Evolutionary conservation across 2,888 invertebrate genomes (phyloP), one percentile per base, ranked within the genome.

Genomic region (Andrena bicolor): DNA sequence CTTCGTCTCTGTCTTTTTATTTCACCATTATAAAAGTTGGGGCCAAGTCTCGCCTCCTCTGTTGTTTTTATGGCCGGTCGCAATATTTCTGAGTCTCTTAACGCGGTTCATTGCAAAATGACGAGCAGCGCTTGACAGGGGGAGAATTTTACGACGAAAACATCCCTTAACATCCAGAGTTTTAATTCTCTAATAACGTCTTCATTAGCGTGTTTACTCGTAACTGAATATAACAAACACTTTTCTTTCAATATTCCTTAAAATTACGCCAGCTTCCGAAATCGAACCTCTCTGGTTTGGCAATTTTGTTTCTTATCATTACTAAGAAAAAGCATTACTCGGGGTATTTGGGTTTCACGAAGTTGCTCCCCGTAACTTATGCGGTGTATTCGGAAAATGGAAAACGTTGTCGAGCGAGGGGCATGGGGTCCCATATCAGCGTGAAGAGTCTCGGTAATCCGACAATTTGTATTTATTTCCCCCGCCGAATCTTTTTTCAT

Each of bases 401-500:
- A 92, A 92, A 90, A 89, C 86, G 85, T 82, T 86, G 88, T 88
- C 87, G 88, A 84, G 85, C 68, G 88, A 83, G 74, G 85, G 80
- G 86, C 83, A 89, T 85, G 85, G 86, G 85, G 83, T 72, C 78
- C 86, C 88, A 83, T 90, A 88, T 90, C 90, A 86, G 89, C 84
- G 85, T 76, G 85, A 86, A 85, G 89, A 92, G 89, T 89, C 89
- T 88, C 88, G 91, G 92, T 94, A 94, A 94, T 93, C 93, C 93
- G 53, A 92, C 93, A 93, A 94, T 94, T 93, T 94, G 93, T 94
- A 93, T 94, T 93, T 93, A 94, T 94, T 93, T 91, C 90, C 92
- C 56, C 84, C 65, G 71, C 89, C 87, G 85, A 88, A 89, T 85
- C 87, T 89, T 90, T 87, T 86, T 90, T 84, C 82, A 84, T 82